Evolutionary conservation across 2,888 invertebrate species (phyloP).

Genomic region (Psylliodes chrysocephalus): DNA sequence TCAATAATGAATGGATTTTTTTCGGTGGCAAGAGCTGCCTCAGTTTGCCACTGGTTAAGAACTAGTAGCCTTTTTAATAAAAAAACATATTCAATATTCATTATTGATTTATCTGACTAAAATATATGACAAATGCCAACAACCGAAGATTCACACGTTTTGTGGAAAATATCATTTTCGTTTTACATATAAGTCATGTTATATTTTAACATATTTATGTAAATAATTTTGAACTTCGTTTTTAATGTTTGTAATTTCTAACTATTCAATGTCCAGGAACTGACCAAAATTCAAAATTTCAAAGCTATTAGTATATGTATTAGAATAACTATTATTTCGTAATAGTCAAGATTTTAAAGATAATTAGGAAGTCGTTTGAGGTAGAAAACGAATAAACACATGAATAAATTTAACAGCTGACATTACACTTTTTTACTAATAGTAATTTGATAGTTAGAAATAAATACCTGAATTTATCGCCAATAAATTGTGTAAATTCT

Average conservation of each 20-base stretch:
- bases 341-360: conserved; percentile 4
- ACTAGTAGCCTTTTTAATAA: no score
- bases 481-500: conserved; percentile 18
- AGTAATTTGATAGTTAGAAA: conserved; percentile 11
- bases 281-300: no score
- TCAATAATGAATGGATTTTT: not conserved
- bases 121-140: no score
- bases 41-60: not conserved
- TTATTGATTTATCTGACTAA: no score
- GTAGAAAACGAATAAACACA: conserved; percentile 16
- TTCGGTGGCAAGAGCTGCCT: not conserved
- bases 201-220: no score
- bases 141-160: no score
- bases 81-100: no score
- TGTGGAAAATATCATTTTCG: no score
- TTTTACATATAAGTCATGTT: no score
- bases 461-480: conserved; percentile 17
- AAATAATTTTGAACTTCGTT: not conserved
- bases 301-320: not conserved
- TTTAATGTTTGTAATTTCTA: not conserved
- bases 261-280: not conserved
- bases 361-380: conserved; percentile 5
- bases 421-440: conserved; percentile 9
- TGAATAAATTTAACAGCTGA: conserved; percentile 24
- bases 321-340: not conserved